Conservation (phyloP, 2,888 invertebrate genomes). For the Dysmachus trigonus region DNA sequence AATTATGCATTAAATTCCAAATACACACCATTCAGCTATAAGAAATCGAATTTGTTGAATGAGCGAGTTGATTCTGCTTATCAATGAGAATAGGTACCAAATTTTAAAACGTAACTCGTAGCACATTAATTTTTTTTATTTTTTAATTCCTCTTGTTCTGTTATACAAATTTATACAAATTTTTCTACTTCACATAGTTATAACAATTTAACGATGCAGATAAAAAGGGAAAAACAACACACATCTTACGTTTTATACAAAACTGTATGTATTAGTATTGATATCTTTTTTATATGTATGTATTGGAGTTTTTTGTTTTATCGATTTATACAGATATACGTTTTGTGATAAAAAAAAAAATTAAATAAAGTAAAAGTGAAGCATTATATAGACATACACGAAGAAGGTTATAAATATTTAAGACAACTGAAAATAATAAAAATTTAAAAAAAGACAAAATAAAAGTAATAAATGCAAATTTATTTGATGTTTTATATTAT, state of each 20-base stretch:
- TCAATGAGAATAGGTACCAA: neutral
- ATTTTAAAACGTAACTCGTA: neutral
- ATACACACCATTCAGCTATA: neutral
- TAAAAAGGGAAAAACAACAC: constrained; percentile 1
- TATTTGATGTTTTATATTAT: neutral
- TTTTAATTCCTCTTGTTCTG: constrained; percentile 1
- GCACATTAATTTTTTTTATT: neutral
- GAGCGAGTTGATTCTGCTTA: neutral
- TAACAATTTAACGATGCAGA: constrained; percentile 23
- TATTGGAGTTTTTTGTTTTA: constrained; percentile 34
- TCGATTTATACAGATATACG: constrained; percentile 41
- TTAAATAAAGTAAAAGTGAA: constrained; percentile 40
- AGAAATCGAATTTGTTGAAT: neutral
- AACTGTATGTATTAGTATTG: constrained; percentile 33
- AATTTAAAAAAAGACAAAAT: constrained; percentile 8
- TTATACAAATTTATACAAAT: constrained; percentile 9
- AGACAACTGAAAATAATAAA: constrained; percentile 38
- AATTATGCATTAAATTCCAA: neutral
- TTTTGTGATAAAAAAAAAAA: constrained; percentile 42
- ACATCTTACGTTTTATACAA: constrained; percentile 16
- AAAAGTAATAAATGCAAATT: constrained; percentile 32
- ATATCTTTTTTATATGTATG: constrained; percentile 40
- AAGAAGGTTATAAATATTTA: constrained; percentile 43
- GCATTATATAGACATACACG: constrained; percentile 39
- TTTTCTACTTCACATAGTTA: constrained; percentile 40